A percentile compares a stretch with the other conserved stretches of the same genome.
These are phyloP conservation scores for Enteromius afrohamiltoni DNA, from an alignment of 2,797 vertebrate species.

Conservation along the genomic window DNA sequence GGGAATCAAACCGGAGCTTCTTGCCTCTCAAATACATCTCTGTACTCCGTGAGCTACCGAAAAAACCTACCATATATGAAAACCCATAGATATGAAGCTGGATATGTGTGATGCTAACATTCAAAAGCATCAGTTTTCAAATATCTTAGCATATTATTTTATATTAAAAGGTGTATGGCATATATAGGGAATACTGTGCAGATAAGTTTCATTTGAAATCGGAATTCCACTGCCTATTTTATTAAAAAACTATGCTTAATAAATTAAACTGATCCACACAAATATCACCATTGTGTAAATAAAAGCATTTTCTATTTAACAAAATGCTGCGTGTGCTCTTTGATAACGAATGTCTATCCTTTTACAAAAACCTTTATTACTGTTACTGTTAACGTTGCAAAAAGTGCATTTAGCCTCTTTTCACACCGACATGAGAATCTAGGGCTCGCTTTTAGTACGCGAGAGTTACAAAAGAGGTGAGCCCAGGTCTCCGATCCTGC, in stretches of 20 bases:
- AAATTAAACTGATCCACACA: not conserved
- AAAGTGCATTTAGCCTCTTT: not conserved
- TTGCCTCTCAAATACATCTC: no score
- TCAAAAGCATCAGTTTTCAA: no score
- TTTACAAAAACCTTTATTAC: not conserved
- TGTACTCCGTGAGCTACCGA: no score
- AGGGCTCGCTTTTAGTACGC: not conserved
- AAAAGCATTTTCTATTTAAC: not conserved
- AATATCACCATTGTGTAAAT: not conserved
- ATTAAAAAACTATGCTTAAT: not conserved
- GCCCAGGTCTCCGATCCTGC: not conserved
- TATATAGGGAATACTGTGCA: not conserved
- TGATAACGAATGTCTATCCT: not conserved
- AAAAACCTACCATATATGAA: no score
- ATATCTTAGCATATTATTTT: no score
- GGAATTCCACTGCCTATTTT: not conserved
- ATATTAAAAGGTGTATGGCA: not conserved
- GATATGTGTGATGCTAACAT: no score
- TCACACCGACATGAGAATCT: conserved; percentile 1
- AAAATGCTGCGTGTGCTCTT: not conserved
- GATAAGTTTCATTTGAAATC: not conserved
- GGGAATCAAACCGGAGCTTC: no score
- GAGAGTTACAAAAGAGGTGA: not conserved
- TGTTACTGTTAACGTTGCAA: not conserved
- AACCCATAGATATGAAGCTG: no score